phyloP scores from a whole-genome alignment of 2,113 vertebrate species.

The Grus americana region DNA sequence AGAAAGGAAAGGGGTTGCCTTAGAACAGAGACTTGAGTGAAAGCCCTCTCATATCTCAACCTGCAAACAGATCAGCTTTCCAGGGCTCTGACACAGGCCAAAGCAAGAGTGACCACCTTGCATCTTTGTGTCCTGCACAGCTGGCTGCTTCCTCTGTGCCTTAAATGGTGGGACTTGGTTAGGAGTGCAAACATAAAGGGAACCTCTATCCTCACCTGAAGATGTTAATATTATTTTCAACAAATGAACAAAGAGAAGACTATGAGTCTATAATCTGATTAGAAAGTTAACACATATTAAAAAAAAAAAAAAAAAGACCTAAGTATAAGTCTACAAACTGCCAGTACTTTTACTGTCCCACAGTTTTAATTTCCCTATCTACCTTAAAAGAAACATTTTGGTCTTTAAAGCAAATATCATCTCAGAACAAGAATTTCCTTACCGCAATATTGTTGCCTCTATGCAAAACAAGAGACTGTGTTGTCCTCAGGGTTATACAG shows the following conservation, averaged over 20 bases:
- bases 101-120: neutral
- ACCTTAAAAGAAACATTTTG: neutral
- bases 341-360: neutral
- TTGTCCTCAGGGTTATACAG: neutral
- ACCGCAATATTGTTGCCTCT: neutral
- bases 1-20: neutral
- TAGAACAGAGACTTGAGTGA: neutral
- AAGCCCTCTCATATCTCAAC: neutral
- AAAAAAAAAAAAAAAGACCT: neutral
- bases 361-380: neutral
- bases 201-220: neutral
- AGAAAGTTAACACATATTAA: neutral
- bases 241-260: neutral
- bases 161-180: neutral
- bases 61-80: neutral
- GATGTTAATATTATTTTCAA: neutral
- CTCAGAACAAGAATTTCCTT: neutral
- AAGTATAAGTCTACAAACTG: neutral
- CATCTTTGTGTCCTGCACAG: neutral
- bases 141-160: neutral
- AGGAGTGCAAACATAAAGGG: rapidly evolving
- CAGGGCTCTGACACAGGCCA: neutral
- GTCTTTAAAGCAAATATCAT: neutral
- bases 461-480: neutral
- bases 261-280: neutral